A percentile compares a stretch with the other conserved stretches of the same genome.
These are phyloP conservation scores for Syritta pipiens DNA, from an alignment of 2,888 invertebrate species.

Conservation along the genomic window DNA sequence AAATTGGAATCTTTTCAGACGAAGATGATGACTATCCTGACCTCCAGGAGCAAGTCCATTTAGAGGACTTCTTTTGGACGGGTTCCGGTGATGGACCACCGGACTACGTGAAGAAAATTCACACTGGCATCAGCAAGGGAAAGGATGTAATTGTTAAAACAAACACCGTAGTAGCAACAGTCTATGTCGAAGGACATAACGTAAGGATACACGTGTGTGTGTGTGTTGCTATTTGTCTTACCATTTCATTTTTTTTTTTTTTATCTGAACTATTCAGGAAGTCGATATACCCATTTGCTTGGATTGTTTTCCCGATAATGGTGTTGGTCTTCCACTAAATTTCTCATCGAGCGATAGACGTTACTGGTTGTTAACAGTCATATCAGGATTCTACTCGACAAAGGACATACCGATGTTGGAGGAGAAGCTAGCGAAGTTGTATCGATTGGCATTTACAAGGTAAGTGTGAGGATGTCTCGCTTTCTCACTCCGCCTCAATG, in stretches of 20 bases:
- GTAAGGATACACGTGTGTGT: conserved; percentile 71
- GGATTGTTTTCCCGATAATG: conserved; percentile 76
- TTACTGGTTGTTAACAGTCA: conserved; percentile 91
- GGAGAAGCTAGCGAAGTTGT: conserved; percentile 87
- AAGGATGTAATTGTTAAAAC: conserved; percentile 82
- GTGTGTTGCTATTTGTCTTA: not conserved
- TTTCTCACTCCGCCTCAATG: too few species aligned
- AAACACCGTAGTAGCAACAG: conserved; percentile 86
- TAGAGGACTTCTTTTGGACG: conserved; percentile 95
- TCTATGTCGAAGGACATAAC: conserved; percentile 82
- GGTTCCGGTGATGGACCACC: conserved; percentile 90
- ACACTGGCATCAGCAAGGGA: conserved; percentile 81
- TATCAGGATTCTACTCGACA: conserved; percentile 81
- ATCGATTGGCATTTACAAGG: conserved; percentile 90
- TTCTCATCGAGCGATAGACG: conserved; percentile 82
- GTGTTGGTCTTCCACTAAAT: conserved; percentile 75
- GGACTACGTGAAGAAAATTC: conserved; percentile 78
- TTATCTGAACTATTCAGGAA: conserved; percentile 72
- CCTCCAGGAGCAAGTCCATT: conserved; percentile 77
- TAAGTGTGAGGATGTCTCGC: too few species aligned
- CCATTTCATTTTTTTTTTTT: conserved; percentile 2
- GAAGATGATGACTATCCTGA: conserved; percentile 76
- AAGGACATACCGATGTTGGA: conserved; percentile 85
- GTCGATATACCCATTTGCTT: conserved; percentile 78
- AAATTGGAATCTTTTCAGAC: conserved; percentile 72